Base-by-base conservation (phyloP, 2,888 invertebrate species). In the Drosophila histrio region DNA sequence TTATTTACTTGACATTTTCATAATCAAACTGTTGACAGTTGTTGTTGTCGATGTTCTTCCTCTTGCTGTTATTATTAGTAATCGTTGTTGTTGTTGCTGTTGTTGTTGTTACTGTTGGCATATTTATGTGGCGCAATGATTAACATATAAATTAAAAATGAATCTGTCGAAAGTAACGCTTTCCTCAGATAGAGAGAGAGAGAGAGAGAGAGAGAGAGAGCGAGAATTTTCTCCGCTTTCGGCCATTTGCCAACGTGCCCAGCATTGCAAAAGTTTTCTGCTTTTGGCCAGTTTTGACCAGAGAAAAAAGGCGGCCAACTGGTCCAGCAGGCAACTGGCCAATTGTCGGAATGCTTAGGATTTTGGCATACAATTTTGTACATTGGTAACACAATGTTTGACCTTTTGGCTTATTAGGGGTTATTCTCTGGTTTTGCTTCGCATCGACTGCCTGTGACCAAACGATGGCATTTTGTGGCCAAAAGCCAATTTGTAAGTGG, bases 101-200 rank as follows among this genome's bases (percentile, higher is more conserved):
- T 34, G 21, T 9, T 56, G 34, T 5, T 58, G 19, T 26, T 60
- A 58, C 39, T 39, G 44, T 8, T 44, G 57, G 58, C 60, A 58
- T 64, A 64, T 73, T 70, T 73, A 62, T 76, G 61, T 62, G 50
- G 54, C 62, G 30, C 57, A 47, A 66, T 71, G 78, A 80, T 79
- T 79, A 79, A 80, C 81, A 79, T 79, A 77, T 80, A 79, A 80
- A 79, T 79, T 81, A 80, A 79, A 79, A 80, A 64, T 65, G 70
- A 77, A 73, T 79, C 73, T 70, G 53, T 66, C 60, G 65, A 57
- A 66, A 62, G 61, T 61, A 52, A 44, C 63, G 60, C 54, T 39
- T 34, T 46, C 15, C 30, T 54, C 38, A 24, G 39, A 39, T 21
- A n/a, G n/a, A n/a, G n/a, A n/a, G n/a, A n/a, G n/a, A n/a, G n/a